These are phyloP conservation scores for Octodonta nipae DNA, from an alignment of 2,888 invertebrate genomes.

Conservation along the genomic window DNA sequence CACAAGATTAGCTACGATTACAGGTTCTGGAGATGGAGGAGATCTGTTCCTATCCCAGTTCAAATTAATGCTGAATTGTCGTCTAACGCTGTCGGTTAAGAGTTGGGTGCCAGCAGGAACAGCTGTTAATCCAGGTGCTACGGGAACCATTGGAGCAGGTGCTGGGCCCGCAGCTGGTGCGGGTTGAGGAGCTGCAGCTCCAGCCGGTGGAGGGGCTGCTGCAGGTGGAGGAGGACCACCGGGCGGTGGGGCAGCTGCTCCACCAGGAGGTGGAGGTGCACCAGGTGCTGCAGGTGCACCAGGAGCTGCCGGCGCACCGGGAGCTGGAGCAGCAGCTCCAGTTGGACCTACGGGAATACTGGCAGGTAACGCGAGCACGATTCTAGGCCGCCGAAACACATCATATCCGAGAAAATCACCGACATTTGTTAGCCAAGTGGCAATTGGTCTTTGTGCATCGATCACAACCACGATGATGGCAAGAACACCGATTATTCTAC, in stretches of 20 bases:
- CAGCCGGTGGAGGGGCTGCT: background rate
- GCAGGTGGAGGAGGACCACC: no score
- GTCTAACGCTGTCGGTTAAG: conserved; percentile 29
- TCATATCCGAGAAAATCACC: conserved; percentile 35
- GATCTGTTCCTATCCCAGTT: conserved; percentile 30
- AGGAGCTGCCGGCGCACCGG: background rate
- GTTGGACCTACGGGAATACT: conserved; percentile 8
- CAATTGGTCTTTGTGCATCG: conserved; percentile 31
- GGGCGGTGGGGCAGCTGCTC: no score
- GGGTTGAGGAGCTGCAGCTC: background rate
- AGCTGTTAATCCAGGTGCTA: conserved; percentile 5
- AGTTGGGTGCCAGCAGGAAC: conserved; percentile 18
- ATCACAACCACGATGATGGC: conserved; percentile 1
- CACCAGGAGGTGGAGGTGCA: conserved; percentile 13
- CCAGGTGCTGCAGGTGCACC: background rate
- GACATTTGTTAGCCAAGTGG: conserved; percentile 27
- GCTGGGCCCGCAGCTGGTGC: background rate
- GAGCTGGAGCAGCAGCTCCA: background rate
- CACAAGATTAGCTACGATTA: conserved; percentile 9
- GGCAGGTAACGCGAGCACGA: conserved; percentile 8
- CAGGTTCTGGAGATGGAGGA: conserved; percentile 14
- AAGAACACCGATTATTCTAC: conserved; percentile 14
- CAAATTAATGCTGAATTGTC: conserved; percentile 31
- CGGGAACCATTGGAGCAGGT: background rate
- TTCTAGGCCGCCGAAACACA: conserved; percentile 25